phyloP scores from a whole-genome alignment of 2,797 vertebrate genomes.

The Pelochelys cantorii region DNA sequence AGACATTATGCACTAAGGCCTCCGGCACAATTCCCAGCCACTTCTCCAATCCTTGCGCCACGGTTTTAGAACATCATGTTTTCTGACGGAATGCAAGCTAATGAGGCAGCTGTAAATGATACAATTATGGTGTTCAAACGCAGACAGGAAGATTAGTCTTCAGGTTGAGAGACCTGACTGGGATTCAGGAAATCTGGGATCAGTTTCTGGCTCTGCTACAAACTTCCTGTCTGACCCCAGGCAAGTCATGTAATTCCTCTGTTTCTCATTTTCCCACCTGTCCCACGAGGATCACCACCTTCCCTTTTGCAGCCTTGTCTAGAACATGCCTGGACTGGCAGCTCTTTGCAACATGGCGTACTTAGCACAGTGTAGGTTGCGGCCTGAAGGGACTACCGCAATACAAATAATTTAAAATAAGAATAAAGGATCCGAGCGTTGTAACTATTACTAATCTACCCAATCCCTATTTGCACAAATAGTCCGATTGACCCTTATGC shows the following conservation, averaged over 20 bases:
- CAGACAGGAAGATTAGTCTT: not conserved
- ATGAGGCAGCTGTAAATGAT: not conserved
- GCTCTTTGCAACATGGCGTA: not conserved
- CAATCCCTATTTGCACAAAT: not conserved
- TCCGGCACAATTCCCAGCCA: not conserved
- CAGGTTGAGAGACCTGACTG: not conserved
- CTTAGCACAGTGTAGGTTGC: not conserved
- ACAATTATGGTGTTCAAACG: not conserved
- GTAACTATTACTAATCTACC: not conserved
- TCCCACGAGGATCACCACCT: not conserved
- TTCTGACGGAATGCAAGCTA: not conserved
- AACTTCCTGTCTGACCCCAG: not conserved
- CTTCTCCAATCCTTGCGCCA: not conserved
- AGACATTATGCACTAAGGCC: rapidly evolving
- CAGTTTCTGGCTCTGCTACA: not conserved
- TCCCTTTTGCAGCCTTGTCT: not conserved
- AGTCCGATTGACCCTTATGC: not conserved
- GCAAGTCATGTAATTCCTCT: not conserved
- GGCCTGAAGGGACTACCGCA: not conserved
- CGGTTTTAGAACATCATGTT: rapidly evolving
- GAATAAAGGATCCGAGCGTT: not conserved
- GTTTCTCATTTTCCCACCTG: not conserved
- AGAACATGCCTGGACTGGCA: not conserved
- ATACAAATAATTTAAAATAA: not conserved
- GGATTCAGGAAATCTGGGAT: not conserved